Conservation (phyloP, 2,888 invertebrate species). For the Pecten maximus region DNA sequence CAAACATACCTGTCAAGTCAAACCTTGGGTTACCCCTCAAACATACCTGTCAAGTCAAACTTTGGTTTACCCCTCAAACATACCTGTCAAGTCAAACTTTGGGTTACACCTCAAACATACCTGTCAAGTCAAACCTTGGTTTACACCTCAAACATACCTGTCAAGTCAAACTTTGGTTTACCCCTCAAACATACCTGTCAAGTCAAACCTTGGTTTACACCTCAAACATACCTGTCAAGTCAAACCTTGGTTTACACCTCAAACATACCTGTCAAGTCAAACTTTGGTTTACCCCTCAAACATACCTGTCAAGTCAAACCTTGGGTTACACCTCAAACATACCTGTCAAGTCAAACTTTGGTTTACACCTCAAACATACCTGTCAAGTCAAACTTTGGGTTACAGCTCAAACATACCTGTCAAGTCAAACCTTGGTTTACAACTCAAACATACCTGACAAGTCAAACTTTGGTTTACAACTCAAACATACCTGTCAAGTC, state of each 20-base stretch:
- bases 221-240: constrained; percentile 86
- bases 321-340: too few relatives aligned
- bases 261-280: constrained; percentile 86
- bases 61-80: constrained; percentile 87
- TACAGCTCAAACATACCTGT: too few relatives aligned
- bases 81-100: constrained; percentile 87
- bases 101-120: too few relatives aligned
- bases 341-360: constrained; percentile 87
- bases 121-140: constrained; percentile 88
- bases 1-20: constrained; percentile 86
- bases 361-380: constrained; percentile 84
- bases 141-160: constrained; percentile 82
- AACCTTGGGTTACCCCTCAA: too few relatives aligned
- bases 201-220: constrained; percentile 88
- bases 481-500: constrained; percentile 86
- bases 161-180: constrained; percentile 88
- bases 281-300: constrained; percentile 87
- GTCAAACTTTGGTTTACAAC: constrained; percentile 88
- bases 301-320: constrained; percentile 86
- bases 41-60: constrained; percentile 86
- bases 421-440: constrained; percentile 88
- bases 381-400: constrained; percentile 88
- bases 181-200: constrained; percentile 85
- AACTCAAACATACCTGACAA: constrained; percentile 85
- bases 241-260: constrained; percentile 87